Conservation (phyloP, 2,888 invertebrate species). For the Caenorhabditis japonica region DNA sequence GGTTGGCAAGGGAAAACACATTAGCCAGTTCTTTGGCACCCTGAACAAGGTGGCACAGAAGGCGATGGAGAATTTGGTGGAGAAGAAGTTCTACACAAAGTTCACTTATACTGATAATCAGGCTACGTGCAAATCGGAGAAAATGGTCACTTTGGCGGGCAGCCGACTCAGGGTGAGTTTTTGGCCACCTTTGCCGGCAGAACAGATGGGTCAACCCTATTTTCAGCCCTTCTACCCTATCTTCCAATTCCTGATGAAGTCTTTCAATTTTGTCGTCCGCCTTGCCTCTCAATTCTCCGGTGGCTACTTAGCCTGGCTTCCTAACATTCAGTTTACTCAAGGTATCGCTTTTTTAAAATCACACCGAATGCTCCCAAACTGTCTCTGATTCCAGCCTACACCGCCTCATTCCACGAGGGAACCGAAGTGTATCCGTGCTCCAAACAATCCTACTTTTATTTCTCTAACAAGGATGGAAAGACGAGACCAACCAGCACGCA, state of each 20-base stretch:
- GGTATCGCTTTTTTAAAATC: slow-evolving; percentile 9
- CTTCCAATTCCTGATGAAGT: slow-evolving; percentile 37
- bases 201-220: neutral
- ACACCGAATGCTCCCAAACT: no score
- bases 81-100: slow-evolving; percentile 72
- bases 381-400: slow-evolving; percentile 64
- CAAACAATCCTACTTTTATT: slow-evolving; percentile 69
- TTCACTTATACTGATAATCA: slow-evolving; percentile 70
- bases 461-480: slow-evolving; percentile 65
- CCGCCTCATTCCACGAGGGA: slow-evolving; percentile 68
- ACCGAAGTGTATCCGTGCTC: slow-evolving; percentile 70
- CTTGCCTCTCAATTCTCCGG: slow-evolving; percentile 33
- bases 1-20: slow-evolving; percentile 54
- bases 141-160: slow-evolving; percentile 42
- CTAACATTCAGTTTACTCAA: slow-evolving; percentile 45
- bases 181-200: no score
- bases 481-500: slow-evolving; percentile 38
- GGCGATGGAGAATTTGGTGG: slow-evolving; percentile 72
- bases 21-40: slow-evolving; percentile 72
- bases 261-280: slow-evolving; percentile 32
- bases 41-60: slow-evolving; percentile 73
- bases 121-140: slow-evolving; percentile 67
- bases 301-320: slow-evolving; percentile 30
- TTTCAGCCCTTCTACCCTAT: slow-evolving; percentile 42
- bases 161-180: slow-evolving; percentile 43